Base-by-base conservation (phyloP, 2,888 invertebrate genomes). In the Patella pellucida region DNA sequence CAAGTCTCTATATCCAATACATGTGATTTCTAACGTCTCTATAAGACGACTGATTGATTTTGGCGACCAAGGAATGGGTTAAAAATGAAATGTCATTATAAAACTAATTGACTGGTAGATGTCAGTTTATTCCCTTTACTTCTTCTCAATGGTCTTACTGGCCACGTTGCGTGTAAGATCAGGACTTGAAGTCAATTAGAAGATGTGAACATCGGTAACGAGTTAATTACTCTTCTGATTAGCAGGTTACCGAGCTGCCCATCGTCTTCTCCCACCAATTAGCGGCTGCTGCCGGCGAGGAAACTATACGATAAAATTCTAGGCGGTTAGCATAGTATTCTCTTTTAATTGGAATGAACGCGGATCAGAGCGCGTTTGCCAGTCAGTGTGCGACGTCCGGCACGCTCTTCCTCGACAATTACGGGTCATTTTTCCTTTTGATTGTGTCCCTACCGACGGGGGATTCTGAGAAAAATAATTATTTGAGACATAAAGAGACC, bases 141-240 rank as follows among this genome's bases (percentile, higher is more conserved):
- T 41, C 41, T 41, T 41, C 41, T 41, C 41, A 41, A 41, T 41
- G 41, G 41, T 41, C 41, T 41, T 23, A 62, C 62, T 23, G 62
- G 23, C 62, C 62, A 62, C 62, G 23, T 62, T 62, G 62, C 62
- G 62, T 62, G 62, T 62, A 62, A 19, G 62, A 62, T 62, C 12
- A 19, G 62, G 23, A 23, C 62, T 62, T 23, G 23, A 62, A 62
- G 19, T 62, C 19, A 11, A 11, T 62, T 23, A 62, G 62, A 62
- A 62, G 62, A 62, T 23, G 62, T 62, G 62, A 62, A 62, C 62
- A 62, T 23, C 62, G 62, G 62, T 62, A 62, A 62, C 62, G 23
- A 62, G 62, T 62, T 62, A 62, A 62, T 62, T 62, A 62, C 62
- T 23, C 23, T 62, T 14, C 12, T 12, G 23, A 62, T 62, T 62